Conservation (phyloP, 30 jellyfish, hydroid and myxozoan genomes). For the Mastigias papua region DNA sequence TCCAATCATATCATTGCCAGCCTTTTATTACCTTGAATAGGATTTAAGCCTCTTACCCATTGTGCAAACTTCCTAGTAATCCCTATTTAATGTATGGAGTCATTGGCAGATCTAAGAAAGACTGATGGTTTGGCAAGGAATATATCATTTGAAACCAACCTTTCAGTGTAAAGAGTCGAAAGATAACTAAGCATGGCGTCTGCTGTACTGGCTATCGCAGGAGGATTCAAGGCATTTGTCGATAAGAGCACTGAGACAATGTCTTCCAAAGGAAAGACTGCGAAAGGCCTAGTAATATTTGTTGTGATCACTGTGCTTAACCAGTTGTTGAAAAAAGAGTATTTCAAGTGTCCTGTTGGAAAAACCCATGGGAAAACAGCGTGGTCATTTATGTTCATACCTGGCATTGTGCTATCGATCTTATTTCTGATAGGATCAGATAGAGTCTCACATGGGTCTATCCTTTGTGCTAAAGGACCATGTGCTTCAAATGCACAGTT, state of each 20-base stretch:
- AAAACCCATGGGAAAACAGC: not conserved
- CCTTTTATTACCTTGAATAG: too few relatives aligned
- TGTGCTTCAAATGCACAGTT: not conserved
- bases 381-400: conserved; percentile 34
- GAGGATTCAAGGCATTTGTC: not conserved
- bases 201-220: not conserved
- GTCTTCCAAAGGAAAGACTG: not conserved
- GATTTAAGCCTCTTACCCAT: too few relatives aligned
- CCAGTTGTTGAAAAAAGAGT: not conserved
- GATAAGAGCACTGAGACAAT: not conserved
- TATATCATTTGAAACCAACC: too few relatives aligned
- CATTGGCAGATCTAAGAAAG: too few relatives aligned
- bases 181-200: not conserved
- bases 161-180: too few relatives aligned
- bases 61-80: too few relatives aligned
- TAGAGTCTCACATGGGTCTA: not conserved
- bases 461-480: conserved; percentile 1
- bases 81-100: too few relatives aligned
- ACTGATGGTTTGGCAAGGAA: too few relatives aligned
- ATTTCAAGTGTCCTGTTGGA: conserved; percentile 32
- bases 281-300: not conserved
- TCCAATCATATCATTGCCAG: too few relatives aligned
- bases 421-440: not conserved
- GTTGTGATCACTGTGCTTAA: conserved; percentile 5
- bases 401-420: conserved; percentile 14